Percentiles rank a stretch among this genome's conserved stretches.
These are phyloP conservation scores for Cheilosia vernalis DNA, from an alignment of 2,888 invertebrate genomes.

Conservation along the genomic window DNA sequence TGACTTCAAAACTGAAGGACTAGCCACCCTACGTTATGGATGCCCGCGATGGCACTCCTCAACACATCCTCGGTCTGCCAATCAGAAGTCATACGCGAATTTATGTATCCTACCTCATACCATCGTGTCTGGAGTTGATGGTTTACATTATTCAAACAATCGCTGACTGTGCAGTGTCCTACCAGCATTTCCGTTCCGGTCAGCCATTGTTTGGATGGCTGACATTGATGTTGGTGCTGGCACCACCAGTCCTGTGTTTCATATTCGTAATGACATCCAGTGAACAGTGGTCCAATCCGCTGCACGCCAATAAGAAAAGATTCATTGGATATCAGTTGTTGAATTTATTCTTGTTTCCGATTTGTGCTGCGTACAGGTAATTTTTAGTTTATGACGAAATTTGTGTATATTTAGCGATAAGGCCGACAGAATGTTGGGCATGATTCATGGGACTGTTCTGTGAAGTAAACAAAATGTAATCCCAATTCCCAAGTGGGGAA, in stretches of 20 bases:
- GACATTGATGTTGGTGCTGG: slow-evolving; percentile 84
- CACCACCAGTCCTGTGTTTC: slow-evolving; percentile 86
- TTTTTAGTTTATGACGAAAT: slow-evolving; percentile 35
- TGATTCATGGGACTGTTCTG: not conserved
- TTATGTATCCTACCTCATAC: slow-evolving; percentile 84
- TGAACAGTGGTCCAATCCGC: slow-evolving; percentile 84
- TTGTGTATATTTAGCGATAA: slow-evolving; percentile 5
- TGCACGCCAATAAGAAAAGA: slow-evolving; percentile 78
- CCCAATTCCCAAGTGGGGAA: too few species aligned
- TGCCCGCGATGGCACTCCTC: slow-evolving; percentile 79
- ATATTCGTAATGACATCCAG: slow-evolving; percentile 86
- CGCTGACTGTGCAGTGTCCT: slow-evolving; percentile 87
- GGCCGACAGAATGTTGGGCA: not conserved
- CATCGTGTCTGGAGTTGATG: slow-evolving; percentile 85
- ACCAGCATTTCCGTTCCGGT: slow-evolving; percentile 86
- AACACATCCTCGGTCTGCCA: slow-evolving; percentile 80
- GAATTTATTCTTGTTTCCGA: slow-evolving; percentile 80
- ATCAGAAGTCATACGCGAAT: slow-evolving; percentile 82
- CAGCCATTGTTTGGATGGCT: slow-evolving; percentile 84
- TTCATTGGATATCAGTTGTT: slow-evolving; percentile 77
- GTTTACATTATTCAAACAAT: slow-evolving; percentile 88
- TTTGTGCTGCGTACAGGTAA: slow-evolving; percentile 86
- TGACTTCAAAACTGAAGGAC: not conserved
- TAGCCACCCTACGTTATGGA: slow-evolving; percentile 71
- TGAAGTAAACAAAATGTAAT: too few species aligned